Conservation (phyloP, 2,888 invertebrate genomes). For the Polydrusus cervinus region DNA sequence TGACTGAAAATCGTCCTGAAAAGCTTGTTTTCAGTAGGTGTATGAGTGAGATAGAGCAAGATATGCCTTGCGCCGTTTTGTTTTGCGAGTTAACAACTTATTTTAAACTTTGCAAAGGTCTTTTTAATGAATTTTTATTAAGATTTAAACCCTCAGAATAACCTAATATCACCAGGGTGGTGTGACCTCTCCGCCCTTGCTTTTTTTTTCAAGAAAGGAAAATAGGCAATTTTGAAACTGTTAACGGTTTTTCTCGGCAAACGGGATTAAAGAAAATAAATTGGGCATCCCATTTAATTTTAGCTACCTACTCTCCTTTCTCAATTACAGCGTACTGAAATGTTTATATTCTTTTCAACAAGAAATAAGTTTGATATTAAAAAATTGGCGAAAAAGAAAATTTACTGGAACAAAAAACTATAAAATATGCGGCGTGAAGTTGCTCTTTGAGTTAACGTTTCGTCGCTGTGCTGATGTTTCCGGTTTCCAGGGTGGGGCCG, state of each 20-base stretch:
- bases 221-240: constrained; percentile 17
- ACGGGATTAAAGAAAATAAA: neutral
- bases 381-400: neutral
- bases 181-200: neutral
- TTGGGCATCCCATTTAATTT: constrained; percentile 1
- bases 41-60: constrained; percentile 28
- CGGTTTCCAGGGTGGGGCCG: too few relatives aligned
- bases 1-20: constrained; percentile 44
- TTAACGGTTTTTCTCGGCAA: neutral
- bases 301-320: neutral
- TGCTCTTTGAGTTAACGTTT: too few relatives aligned
- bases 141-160: constrained; percentile 33
- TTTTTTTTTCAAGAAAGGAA: neutral
- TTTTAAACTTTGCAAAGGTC: constrained; percentile 50
- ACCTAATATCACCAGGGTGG: constrained; percentile 32
- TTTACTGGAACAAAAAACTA: too few relatives aligned
- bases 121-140: constrained; percentile 43
- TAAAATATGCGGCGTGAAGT: too few relatives aligned
- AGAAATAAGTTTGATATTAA: too few relatives aligned
- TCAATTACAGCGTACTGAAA: constrained; percentile 2
- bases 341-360: neutral
- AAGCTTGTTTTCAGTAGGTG: constrained; percentile 21
- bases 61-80: constrained; percentile 46
- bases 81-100: constrained; percentile 47
- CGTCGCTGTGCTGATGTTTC: too few relatives aligned